Conservation (phyloP, 2,113 vertebrate species). For the Halichoeres trimaculatus region DNA sequence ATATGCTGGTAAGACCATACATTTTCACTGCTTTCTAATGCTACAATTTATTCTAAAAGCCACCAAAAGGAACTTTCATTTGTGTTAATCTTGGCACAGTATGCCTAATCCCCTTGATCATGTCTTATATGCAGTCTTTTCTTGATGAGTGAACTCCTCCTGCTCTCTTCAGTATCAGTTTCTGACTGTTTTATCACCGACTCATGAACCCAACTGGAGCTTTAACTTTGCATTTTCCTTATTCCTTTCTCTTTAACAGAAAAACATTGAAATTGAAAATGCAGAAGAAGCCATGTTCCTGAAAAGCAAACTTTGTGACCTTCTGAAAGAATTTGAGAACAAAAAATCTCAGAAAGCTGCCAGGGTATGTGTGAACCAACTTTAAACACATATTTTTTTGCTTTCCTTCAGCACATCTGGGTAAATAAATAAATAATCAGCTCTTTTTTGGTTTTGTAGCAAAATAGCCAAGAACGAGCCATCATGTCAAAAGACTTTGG, state of each 20-base stretch:
- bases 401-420: neutral
- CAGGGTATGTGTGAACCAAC: constrained; percentile 55
- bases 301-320: constrained; percentile 77
- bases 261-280: constrained; percentile 80
- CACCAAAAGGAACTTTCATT: neutral
- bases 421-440: neutral
- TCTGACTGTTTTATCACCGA: neutral
- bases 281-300: constrained; percentile 81
- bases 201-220: neutral
- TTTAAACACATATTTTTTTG: too few species aligned
- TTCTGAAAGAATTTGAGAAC: constrained; percentile 80
- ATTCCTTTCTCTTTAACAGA: constrained; percentile 56
- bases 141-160: too few species aligned
- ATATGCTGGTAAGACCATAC: constrained; percentile 73
- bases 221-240: neutral
- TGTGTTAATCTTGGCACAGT: neutral
- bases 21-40: neutral
- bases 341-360: constrained; percentile 64
- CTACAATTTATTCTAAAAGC: neutral
- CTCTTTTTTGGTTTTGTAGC: constrained; percentile 40
- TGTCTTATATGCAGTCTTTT: too few species aligned
- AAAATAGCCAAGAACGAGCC: constrained; percentile 35
- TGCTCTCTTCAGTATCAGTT: neutral
- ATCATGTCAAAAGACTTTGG: constrained; percentile 51
- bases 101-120: too few species aligned